These are phyloP conservation scores for Rhynchomys soricoides DNA, from an alignment of 2,113 vertebrate species.

Conservation along the genomic window DNA sequence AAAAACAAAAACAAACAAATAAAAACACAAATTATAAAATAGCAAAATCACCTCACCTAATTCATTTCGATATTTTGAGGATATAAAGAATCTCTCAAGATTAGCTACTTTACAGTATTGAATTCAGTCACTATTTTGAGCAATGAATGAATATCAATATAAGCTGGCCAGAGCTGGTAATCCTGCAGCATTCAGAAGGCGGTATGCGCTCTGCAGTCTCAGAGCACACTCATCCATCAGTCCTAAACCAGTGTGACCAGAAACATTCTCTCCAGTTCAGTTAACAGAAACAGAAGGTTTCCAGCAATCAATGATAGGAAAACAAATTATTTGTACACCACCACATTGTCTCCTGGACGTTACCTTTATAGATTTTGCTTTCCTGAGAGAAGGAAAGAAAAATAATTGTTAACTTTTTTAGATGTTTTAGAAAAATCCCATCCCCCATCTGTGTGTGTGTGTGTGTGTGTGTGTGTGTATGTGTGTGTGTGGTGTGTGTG, in stretches of 20 bases:
- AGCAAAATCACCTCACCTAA: background rate
- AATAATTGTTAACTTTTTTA: background rate
- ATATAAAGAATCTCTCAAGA: background rate
- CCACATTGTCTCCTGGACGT: conserved; percentile 15
- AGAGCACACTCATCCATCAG: background rate
- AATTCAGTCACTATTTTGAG: conserved; percentile 17
- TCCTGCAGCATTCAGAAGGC: background rate
- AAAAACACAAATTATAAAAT: background rate
- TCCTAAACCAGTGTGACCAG: background rate
- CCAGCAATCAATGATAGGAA: background rate
- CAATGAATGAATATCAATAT: background rate
- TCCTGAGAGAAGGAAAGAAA: background rate
- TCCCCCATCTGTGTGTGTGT: too few species aligned
- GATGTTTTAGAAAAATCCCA: background rate
- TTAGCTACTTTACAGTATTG: background rate
- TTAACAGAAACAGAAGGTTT: background rate
- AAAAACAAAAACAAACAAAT: too few species aligned
- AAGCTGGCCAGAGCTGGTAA: background rate
- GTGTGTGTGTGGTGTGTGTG: too few species aligned
- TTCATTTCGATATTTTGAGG: background rate
- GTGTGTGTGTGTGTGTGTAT: too few species aligned
- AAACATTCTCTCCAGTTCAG: background rate
- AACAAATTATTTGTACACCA: conserved; percentile 10
- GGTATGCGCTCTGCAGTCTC: background rate
- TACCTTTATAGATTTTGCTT: conserved; percentile 18